Evolutionary conservation across 2,888 invertebrate genomes (phyloP).

Genomic region (Catocala fraxini): DNA sequence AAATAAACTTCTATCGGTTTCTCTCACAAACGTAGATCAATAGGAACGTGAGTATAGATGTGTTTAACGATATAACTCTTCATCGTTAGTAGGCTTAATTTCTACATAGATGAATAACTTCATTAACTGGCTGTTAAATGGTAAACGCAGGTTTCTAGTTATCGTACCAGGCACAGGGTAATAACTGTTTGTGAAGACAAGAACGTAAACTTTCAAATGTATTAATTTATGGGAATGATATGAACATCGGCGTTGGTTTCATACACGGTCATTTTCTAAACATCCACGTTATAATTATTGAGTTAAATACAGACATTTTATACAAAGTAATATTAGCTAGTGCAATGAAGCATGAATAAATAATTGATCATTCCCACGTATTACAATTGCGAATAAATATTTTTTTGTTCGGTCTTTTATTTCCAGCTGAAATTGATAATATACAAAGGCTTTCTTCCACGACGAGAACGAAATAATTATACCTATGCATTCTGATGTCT

Average conservation of each 20-base stretch:
- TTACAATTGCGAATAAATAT: background rate
- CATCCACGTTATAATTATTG: background rate
- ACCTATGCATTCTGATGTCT: too few species aligned
- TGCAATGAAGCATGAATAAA: background rate
- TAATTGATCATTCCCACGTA: background rate
- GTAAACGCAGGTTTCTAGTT: constrained; percentile 36
- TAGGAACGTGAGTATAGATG: background rate
- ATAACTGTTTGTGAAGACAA: constrained; percentile 28
- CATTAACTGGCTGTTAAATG: constrained; percentile 37
- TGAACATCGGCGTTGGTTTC: background rate
- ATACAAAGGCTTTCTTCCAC: background rate
- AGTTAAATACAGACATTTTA: background rate
- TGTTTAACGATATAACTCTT: background rate
- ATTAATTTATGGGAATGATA: constrained; percentile 23
- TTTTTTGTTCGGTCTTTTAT: background rate
- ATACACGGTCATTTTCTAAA: background rate
- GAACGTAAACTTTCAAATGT: constrained; percentile 36
- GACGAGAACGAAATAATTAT: background rate
- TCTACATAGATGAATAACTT: constrained; percentile 33
- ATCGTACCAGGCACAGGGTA: constrained; percentile 36
- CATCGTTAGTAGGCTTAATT: constrained; percentile 7
- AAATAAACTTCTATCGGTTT: constrained; percentile 32
- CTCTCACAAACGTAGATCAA: background rate
- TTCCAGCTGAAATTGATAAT: background rate
- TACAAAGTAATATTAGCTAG: background rate